phyloP scores from a whole-genome alignment of 2,797 vertebrate species.

The Cyprinella venusta region DNA sequence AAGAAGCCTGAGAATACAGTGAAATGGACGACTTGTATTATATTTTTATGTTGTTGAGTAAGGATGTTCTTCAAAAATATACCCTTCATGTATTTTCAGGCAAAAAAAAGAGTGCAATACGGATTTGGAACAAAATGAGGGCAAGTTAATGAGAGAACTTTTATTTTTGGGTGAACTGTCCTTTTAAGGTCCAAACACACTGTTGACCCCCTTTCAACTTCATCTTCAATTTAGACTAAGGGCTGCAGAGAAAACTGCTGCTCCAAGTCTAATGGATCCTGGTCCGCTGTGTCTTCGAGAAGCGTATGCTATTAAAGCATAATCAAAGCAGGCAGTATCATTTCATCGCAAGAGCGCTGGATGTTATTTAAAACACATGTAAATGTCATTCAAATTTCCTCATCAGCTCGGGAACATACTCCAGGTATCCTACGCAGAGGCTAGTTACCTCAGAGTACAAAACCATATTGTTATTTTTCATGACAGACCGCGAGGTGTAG shows the following conservation, averaged over 20 bases:
- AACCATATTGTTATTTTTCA: conserved; percentile 45
- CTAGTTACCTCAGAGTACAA: conserved; percentile 56
- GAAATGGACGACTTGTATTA: not conserved
- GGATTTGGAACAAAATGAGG: not conserved
- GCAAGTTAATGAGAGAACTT: not conserved
- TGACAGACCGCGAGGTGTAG: conserved; percentile 21
- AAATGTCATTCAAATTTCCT: conserved; percentile 73
- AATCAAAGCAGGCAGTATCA: conserved; percentile 76
- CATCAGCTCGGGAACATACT: conserved; percentile 64
- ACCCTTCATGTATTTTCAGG: not conserved
- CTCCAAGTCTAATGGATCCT: conserved; percentile 6
- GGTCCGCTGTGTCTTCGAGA: not conserved
- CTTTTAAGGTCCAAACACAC: conserved; percentile 18
- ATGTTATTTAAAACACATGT: conserved; percentile 79
- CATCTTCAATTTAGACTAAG: conserved; percentile 6
- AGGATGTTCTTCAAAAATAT: not conserved
- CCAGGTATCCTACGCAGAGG: conserved; percentile 66
- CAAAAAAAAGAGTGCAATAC: not conserved
- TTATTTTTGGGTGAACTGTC: not conserved
- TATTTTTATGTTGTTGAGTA: not conserved
- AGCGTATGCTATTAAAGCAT: conserved; percentile 61
- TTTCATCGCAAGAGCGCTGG: conserved; percentile 54
- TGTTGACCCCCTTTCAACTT: conserved; percentile 33
- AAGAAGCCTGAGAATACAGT: not conserved
- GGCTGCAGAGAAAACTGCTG: conserved; percentile 4